Conservation (phyloP, 2,888 invertebrate genomes). For the Spialia ferax region DNA sequence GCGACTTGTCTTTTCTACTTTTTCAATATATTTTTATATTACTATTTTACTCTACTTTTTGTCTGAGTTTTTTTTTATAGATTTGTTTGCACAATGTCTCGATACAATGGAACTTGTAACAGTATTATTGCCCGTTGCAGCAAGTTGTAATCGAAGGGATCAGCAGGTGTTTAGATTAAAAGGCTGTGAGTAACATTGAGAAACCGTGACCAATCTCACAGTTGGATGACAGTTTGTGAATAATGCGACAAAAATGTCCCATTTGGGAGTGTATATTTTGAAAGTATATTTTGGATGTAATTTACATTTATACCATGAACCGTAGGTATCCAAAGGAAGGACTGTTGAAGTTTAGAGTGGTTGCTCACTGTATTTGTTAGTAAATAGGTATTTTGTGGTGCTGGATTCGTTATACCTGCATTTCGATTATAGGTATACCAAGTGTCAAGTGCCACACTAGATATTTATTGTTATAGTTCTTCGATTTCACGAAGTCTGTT, state of each 20-base stretch:
- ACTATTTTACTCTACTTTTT: not conserved
- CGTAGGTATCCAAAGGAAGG: conserved; percentile 62
- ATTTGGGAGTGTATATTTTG: conserved; percentile 63
- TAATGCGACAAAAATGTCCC: conserved; percentile 55
- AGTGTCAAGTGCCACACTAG: conserved; percentile 77
- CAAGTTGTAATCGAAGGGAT: conserved; percentile 32
- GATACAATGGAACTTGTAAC: conserved; percentile 34
- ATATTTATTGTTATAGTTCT: too few species aligned
- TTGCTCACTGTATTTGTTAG: conserved; percentile 81
- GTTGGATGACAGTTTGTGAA: conserved; percentile 57
- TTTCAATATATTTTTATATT: conserved; percentile 6
- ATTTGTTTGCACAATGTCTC: conserved; percentile 38
- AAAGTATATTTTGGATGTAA: conserved; percentile 84
- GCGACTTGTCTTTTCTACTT: conserved; percentile 19
- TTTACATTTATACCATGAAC: conserved; percentile 66
- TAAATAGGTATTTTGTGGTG: conserved; percentile 76
- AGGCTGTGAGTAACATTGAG: conserved; percentile 55
- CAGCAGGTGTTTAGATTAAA: conserved; percentile 34
- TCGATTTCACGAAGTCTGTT: too few species aligned
- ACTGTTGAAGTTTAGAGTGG: conserved; percentile 73
- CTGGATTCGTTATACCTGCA: conserved; percentile 58
- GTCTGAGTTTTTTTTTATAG: not conserved
- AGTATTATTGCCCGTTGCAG: conserved; percentile 43
- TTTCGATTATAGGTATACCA: conserved; percentile 53
- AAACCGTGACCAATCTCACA: conserved; percentile 60